These are phyloP conservation scores for Florisuga fusca DNA, from an alignment of 2,797 vertebrate genomes.

Conservation along the genomic window DNA sequence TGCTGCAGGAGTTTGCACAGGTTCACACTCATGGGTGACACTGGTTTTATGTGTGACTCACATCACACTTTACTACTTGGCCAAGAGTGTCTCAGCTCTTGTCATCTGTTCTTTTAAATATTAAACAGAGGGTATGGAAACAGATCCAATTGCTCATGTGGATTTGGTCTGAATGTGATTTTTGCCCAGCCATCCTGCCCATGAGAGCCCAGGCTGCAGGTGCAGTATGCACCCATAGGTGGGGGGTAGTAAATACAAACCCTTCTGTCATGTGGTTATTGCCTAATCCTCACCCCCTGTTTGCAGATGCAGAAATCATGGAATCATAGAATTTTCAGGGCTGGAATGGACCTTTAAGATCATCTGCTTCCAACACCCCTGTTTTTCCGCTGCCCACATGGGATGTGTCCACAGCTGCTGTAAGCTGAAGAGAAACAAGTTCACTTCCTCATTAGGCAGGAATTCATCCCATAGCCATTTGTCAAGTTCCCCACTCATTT, in stretches of 20 bases:
- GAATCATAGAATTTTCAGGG: too few relatives aligned
- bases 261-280: not conserved
- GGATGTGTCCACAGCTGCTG: not conserved
- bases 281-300: not conserved
- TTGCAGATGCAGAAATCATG: not conserved
- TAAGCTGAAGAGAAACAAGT: not conserved
- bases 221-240: not conserved
- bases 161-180: not conserved
- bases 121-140: not conserved
- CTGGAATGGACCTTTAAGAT: too few relatives aligned
- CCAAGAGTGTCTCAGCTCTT: not conserved
- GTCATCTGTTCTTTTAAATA: not conserved
- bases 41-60: not conserved
- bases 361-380: not conserved
- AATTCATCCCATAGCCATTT: not conserved
- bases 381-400: not conserved
- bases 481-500: not conserved
- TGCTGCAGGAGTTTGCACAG: not conserved
- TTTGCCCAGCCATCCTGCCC: not conserved
- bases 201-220: not conserved
- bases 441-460: not conserved
- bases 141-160: not conserved
- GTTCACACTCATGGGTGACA: not conserved
- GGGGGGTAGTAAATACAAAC: not conserved
- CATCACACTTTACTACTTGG: not conserved